A percentile compares a stretch with the other conserved stretches of the same genome.
phyloP scores from a whole-genome alignment of 2,113 vertebrate genomes.

The Trogon melanurus region DNA sequence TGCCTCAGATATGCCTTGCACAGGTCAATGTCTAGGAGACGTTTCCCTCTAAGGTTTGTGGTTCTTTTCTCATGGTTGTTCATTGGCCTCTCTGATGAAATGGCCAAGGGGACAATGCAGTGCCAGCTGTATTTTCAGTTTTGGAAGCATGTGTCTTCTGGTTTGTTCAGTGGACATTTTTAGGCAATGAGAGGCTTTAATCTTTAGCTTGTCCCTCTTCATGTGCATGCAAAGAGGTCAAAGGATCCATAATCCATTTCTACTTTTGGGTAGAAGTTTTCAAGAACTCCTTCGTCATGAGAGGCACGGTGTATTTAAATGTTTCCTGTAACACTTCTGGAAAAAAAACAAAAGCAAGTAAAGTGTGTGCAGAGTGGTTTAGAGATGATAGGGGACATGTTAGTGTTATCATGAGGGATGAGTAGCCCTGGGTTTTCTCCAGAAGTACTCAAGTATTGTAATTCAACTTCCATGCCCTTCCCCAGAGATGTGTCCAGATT shows the following conservation, averaged over 20 bases:
- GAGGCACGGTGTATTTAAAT: not conserved
- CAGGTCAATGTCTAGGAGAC: not conserved
- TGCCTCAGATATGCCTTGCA: not conserved
- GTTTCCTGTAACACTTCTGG: constrained; percentile 16
- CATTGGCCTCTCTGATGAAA: not conserved
- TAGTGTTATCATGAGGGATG: constrained; percentile 35
- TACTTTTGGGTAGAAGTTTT: not conserved
- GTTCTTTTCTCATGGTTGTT: not conserved
- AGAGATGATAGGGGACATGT: not conserved
- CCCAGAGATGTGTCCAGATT: constrained; percentile 27
- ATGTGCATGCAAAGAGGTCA: not conserved
- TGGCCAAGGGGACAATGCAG: not conserved
- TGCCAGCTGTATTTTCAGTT: not conserved
- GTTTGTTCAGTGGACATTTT: not conserved
- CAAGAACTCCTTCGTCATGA: not conserved
- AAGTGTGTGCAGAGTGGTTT: constrained; percentile 14
- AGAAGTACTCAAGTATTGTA: constrained; percentile 26
- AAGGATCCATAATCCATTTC: not conserved
- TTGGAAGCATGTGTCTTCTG: not conserved
- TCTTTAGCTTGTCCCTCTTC: not conserved
- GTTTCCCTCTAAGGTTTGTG: not conserved
- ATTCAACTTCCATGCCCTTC: not conserved
- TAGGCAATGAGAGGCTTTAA: not conserved
- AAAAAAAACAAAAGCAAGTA: not conserved
- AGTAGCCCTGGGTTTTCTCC: constrained; percentile 4